Percentiles rank a stretch among this genome's conserved stretches.
Evolutionary conservation across 2,888 invertebrate species (phyloP).

Genomic region (Cheilosia variabilis): DNA sequence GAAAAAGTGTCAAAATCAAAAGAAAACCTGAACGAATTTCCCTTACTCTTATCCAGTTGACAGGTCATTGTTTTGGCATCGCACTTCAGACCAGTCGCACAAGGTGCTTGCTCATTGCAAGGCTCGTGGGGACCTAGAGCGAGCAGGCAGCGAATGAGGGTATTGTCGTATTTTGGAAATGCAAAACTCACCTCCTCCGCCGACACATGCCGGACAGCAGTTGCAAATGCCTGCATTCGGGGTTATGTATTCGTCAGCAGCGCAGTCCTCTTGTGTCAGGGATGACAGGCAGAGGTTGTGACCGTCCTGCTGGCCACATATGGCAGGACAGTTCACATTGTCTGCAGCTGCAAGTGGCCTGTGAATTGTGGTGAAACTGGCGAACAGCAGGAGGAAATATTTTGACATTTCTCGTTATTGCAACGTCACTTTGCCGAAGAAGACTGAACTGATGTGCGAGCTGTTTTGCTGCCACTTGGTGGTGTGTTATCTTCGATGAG

Average conservation of each 20-base stretch:
- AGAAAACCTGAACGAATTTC: slow-evolving; percentile 5
- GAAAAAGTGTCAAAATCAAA: neutral
- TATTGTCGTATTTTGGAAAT: slow-evolving; percentile 2
- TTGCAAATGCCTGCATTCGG: slow-evolving; percentile 76
- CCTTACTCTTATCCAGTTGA: slow-evolving; percentile 78
- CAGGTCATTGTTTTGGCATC: slow-evolving; percentile 73
- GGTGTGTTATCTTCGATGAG: slow-evolving; percentile 39
- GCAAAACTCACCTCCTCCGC: slow-evolving; percentile 52
- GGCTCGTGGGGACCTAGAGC: slow-evolving; percentile 24
- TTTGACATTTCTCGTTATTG: slow-evolving; percentile 40
- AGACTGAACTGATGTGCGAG: slow-evolving; percentile 31
- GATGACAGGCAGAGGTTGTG: slow-evolving; percentile 73
- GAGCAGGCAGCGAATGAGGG: neutral
- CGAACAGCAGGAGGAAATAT: slow-evolving; percentile 26
- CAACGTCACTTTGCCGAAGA: slow-evolving; percentile 16
- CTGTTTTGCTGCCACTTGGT: neutral
- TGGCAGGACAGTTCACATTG: slow-evolving; percentile 28
- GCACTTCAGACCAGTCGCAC: slow-evolving; percentile 81
- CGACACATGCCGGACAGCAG: slow-evolving; percentile 84
- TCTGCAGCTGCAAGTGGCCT: slow-evolving; percentile 4
- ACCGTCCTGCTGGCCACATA: slow-evolving; percentile 49
- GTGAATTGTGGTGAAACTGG: slow-evolving; percentile 3
- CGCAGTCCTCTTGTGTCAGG: slow-evolving; percentile 76
- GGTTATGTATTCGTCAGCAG: slow-evolving; percentile 66
- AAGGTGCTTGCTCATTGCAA: slow-evolving; percentile 69